These are phyloP conservation scores for Erebia aethiops DNA, from an alignment of 2,888 invertebrate species.

Conservation along the genomic window DNA sequence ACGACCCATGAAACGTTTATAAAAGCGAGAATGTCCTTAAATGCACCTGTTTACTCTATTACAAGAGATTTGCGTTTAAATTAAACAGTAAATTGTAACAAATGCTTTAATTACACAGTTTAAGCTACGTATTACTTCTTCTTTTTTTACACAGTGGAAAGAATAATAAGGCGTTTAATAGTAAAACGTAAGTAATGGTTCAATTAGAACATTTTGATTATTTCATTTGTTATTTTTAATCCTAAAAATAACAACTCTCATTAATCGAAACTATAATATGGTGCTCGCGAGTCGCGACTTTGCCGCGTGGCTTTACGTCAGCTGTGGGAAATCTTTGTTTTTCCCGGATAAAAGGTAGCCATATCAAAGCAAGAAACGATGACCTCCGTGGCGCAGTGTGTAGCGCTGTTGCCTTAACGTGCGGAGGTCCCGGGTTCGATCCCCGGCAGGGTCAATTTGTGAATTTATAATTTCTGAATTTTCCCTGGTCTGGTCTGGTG, in stretches of 20 bases:
- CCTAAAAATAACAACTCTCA: not conserved
- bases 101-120: conserved; percentile 26
- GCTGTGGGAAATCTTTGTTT: too few species aligned
- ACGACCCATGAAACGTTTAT: conserved; percentile 60
- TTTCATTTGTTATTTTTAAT: not conserved
- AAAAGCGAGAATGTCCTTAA: conserved; percentile 68
- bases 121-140: conserved; percentile 12
- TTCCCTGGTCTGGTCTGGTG: too few species aligned
- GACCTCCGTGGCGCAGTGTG: too few species aligned
- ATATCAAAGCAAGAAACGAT: too few species aligned
- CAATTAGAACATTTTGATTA: not conserved
- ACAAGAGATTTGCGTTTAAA: conserved; percentile 38
- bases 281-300: too few species aligned
- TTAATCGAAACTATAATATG: too few species aligned
- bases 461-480: too few species aligned
- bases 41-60: conserved; percentile 66
- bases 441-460: too few species aligned
- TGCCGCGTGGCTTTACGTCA: too few species aligned
- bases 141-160: not conserved
- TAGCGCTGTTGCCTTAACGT: too few species aligned
- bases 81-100: conserved; percentile 36
- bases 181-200: not conserved
- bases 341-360: too few species aligned
- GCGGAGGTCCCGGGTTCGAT: too few species aligned
- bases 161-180: not conserved